Base-by-base conservation (phyloP, 2,113 vertebrate species). In the Tupaia tana region DNA sequence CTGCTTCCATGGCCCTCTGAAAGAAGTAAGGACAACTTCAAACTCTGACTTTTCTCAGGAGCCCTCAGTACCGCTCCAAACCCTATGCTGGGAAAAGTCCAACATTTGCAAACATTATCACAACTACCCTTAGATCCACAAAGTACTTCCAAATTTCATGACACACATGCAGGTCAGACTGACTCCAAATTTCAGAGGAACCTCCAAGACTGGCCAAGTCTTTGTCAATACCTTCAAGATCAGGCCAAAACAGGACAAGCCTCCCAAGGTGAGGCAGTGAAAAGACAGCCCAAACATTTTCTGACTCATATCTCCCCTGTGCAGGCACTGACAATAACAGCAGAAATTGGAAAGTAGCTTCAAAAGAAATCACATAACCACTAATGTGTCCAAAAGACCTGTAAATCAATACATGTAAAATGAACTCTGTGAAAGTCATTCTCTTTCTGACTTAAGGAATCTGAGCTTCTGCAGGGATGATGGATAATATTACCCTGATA, bases 381-480 rank as follows among this genome's bases (percentile, higher is more conserved):
- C 91, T 87, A 87, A 66, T 64, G 83, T 78, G 61, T 83, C 91
- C 86, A 91, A 97, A 79, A 97, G 83, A 96, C 87, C 93, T 92
- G 96, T 95, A 97, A 97, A 95, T 89, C 92, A 77, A 97, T 97
- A 92, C 83, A 31, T 25, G 90, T 75, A 93, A 92, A 93, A 84
- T 19, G 1, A 43, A 85, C 90, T 94, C 90, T 74, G 77, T 82
- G 79, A 96, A 97, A 96, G 96, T 95, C 94, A 97, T 86, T 92
- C 89, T 97, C 93, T 94, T 91, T 96, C 85, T 96, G 75, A 93
- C 79, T 93, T 92, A 82, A 86, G 91, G 83, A 97, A 97, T 97
- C 95, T 95, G 96, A 98, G 92, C 94, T 91, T 93, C 95, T 61
- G 61, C 59, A 77, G 94, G 63, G 83, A 94, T 13, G 0, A 56